Base-by-base conservation (phyloP, 2,113 vertebrate genomes). In the Leucopternis melanops region DNA sequence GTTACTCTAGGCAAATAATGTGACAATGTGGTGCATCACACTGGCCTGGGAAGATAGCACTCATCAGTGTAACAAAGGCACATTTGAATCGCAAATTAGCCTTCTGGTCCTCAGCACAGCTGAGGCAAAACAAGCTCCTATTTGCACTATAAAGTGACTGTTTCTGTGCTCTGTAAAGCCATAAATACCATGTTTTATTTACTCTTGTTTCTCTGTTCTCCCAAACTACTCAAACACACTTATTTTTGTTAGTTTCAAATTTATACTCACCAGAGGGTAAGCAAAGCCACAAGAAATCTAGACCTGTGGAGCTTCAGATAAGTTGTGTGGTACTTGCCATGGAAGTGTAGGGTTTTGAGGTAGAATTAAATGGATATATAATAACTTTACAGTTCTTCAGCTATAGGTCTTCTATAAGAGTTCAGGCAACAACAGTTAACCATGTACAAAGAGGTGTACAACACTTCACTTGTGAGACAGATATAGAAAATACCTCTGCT, bases 11-110 rank as follows among this genome's bases (percentile, higher is more conserved):
- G 40, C 34, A 87, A 71, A 78, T 54, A 58, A 54, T 2, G 12
- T 32, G 31, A 86, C 63, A 22, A 32, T n/a, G 34, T 0, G 0
- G 11, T 1, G 4, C 34, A 57, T 38, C 13, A 7, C 6, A 4
- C 36, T 88, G 59, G 62, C 32, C 63, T 55, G n/a, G 32, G 61
- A 84, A 92, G 77, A 75, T 15, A 81, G 32, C 38, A 42, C 8
- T 62, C 8, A 0, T 59, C 58, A 66, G 23, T 34, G 40, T 44
- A 87, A 66, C 38, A 84, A 88, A 86, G 44, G 57, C 23, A 34
- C 19, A 63, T 45, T n/a, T 79, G 34, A 72, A 65, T 89, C n/a
- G 62, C 49, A 93, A 79, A 92, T 89, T 77, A 49, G 25, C 18
- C 54, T 21, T n/a, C 47, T 52, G 34, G 29, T 85, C n/a, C 71